Evolutionary conservation across 1,140 invertebrate species (phyloP), one percentile per base, ranked within the genome.

Genomic region (Aethina tumida): DNA sequence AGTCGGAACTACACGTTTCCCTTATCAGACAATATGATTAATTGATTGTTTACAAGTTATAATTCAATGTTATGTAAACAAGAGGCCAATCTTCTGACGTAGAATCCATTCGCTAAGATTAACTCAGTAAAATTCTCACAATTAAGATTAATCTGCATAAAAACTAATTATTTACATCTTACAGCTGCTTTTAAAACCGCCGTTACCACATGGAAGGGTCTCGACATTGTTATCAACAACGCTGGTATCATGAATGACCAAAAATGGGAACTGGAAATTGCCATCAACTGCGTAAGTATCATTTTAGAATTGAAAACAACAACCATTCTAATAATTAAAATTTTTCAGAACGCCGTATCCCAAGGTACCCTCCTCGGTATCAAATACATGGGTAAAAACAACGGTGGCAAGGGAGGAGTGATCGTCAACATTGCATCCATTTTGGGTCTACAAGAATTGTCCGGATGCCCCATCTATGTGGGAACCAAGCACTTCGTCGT

Each of bases 401-500:
- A 65, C 27, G 64, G 64, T 7, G 62, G 64, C 4, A 59, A 50
- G 34, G 66, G 66, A 14, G 65, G 65, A 18, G 56, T 65, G 0
- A 53, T 69, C 5, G 58, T 66, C n/a, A 69, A 67, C 41, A 62
- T 65, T 9, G 55, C 59, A 3, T 67, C 67, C 5, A 56, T 65
- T 43, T 28, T 60, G 40, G 68, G 68, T 22, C 45, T 72, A 13
- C 56, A 60, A 40, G 55, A 63, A 17, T 41, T 63, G 0, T 55
- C 61, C 9, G 60, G 61, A 12, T 52, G 59, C 31, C 69, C 69
- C 2, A 48, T 67, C 12, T 71, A 71, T 45, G 52, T 56, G 2
- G 69, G 60, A 7, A 67, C 68, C 0, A 73, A 72, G 48, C 65
- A 70, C 47, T 67, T 66, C 3, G 62, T 71, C 2, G 45, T 74